phyloP scores from a whole-genome alignment of 2,888 invertebrate genomes.

The Agrotis puta region DNA sequence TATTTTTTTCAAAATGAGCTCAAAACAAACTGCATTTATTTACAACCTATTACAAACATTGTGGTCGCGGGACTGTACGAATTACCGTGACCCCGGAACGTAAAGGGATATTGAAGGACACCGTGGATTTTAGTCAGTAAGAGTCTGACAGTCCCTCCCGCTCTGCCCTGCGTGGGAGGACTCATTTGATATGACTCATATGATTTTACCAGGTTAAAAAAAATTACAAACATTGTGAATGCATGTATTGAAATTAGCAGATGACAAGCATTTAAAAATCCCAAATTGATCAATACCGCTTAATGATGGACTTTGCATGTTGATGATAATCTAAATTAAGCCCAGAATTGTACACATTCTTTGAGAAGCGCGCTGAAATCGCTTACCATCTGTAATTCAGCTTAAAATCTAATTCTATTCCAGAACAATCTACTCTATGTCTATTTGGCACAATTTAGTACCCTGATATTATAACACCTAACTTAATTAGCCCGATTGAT shows the following conservation, averaged over 20 bases:
- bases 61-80: too few species aligned
- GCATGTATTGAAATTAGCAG: not conserved
- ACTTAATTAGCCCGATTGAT: conserved; percentile 17
- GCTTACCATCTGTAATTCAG: conserved; percentile 9
- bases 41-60: not conserved
- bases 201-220: too few species aligned
- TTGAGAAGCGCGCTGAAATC: not conserved
- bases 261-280: conserved; percentile 19
- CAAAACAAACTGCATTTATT: not conserved
- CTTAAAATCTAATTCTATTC: conserved; percentile 28
- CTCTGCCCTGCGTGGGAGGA: too few species aligned
- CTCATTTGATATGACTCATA: too few species aligned
- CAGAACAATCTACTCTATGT: conserved; percentile 50
- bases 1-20: conserved; percentile 17
- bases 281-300: not conserved
- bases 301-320: too few species aligned
- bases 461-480: conserved; percentile 58
- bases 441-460: conserved; percentile 66
- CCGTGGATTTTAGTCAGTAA: too few species aligned
- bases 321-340: too few species aligned
- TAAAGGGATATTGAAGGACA: too few species aligned
- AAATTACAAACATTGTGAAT: not conserved
- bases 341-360: too few species aligned
- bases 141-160: too few species aligned
- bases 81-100: too few species aligned